Percentiles rank a stretch among this genome's conserved stretches.
phyloP scores from a whole-genome alignment of 2,797 vertebrate species.

The Pseudomugil tenellus region DNA sequence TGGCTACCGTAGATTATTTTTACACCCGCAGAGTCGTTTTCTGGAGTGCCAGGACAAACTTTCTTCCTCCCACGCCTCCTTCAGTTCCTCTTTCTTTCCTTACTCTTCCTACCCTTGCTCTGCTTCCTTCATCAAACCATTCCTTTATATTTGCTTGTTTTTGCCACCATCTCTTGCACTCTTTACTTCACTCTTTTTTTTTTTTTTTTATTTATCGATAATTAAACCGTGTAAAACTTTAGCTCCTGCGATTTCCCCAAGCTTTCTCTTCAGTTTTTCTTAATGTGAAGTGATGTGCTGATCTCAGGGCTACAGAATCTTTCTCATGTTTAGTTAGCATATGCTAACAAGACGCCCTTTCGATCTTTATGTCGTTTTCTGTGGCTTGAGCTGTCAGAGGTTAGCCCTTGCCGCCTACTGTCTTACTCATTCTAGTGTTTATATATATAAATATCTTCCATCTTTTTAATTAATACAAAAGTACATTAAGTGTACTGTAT shows the following conservation, averaged over 20 bases:
- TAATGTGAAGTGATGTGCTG: conserved; percentile 45
- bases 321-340: conserved; percentile 21
- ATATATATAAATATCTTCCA: conserved; percentile 17
- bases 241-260: conserved; percentile 10
- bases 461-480: too few species aligned
- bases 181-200: conserved; percentile 8
- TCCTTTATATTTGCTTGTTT: conserved; percentile 4
- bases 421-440: conserved; percentile 33
- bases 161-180: conserved; percentile 18
- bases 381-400: conserved; percentile 52
- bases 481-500: too few species aligned
- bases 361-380: conserved; percentile 37
- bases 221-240: conserved; percentile 13
- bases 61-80: conserved; percentile 60
- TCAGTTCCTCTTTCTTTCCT: conserved; percentile 48
- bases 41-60: conserved; percentile 80
- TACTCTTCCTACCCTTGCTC: conserved; percentile 8
- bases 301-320: conserved; percentile 36
- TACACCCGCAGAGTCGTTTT: conserved; percentile 79
- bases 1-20: conserved; percentile 84
- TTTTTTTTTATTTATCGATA: conserved; percentile 17
- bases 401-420: conserved; percentile 54
- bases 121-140: conserved; percentile 15
- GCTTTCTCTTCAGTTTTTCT: conserved; percentile 10
- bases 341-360: conserved; percentile 28